phyloP scores from a whole-genome alignment of 2,797 vertebrate species.

The Gallinago solitaria region DNA sequence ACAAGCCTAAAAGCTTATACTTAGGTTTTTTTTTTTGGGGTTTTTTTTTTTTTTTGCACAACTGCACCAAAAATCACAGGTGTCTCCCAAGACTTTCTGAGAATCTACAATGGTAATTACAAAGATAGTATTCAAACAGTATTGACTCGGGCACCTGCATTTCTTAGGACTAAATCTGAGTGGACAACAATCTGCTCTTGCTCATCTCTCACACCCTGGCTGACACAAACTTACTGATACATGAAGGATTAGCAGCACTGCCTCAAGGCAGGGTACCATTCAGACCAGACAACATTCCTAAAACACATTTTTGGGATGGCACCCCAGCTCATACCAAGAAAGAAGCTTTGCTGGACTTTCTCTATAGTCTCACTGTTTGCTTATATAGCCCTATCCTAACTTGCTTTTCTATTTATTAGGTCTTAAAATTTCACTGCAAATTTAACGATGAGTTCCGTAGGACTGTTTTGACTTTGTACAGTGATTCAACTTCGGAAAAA shows the following conservation, averaged over 20 bases:
- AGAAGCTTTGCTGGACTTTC: background rate
- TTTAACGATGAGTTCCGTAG: background rate
- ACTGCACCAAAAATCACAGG: background rate
- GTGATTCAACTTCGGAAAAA: background rate
- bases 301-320: background rate
- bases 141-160: background rate
- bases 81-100: background rate
- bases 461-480: background rate
- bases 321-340: rapidly evolving
- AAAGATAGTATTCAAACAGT: background rate
- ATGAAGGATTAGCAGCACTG: background rate
- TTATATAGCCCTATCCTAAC: background rate
- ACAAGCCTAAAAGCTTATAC: background rate
- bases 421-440: background rate
- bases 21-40: background rate
- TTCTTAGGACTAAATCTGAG: background rate
- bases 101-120: background rate
- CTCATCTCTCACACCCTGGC: background rate
- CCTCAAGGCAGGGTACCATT: background rate
- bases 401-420: background rate
- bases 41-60: background rate
- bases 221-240: background rate
- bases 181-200: background rate
- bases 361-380: background rate
- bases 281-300: background rate